Conservation (phyloP, 2,113 vertebrate species). For the Holacanthus passer region DNA sequence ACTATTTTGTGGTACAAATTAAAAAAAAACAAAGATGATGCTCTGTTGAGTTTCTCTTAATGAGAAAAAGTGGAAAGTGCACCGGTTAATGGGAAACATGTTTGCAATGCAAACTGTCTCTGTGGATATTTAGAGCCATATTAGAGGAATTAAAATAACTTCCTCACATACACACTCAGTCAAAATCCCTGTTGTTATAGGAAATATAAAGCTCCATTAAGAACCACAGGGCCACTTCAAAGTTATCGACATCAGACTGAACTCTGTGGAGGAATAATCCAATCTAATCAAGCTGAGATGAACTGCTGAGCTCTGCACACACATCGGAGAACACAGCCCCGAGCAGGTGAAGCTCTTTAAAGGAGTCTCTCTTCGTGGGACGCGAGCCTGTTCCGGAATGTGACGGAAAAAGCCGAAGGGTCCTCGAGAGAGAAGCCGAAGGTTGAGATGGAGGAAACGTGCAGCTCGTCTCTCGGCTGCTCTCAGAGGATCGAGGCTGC, state of each 20-base stretch:
- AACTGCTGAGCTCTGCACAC: neutral
- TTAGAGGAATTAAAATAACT: neutral
- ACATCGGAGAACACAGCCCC: neutral
- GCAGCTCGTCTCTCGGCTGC: neutral
- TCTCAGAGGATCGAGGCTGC: fast-evolving
- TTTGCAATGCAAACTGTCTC: neutral
- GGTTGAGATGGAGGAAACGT: conserved; percentile 39
- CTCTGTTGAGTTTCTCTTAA: neutral
- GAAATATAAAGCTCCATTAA: neutral
- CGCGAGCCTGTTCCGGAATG: conserved; percentile 39
- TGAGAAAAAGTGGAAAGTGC: neutral
- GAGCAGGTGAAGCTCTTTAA: too few relatives aligned
- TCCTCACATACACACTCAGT: neutral
- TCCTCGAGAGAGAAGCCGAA: neutral
- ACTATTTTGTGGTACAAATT: neutral
- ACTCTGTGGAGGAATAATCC: neutral
- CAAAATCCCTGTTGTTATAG: neutral
- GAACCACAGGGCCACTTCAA: neutral
- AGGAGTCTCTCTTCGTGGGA: neutral
- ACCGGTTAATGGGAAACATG: neutral
- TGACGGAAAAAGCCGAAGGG: conserved; percentile 67
- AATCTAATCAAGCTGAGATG: too few relatives aligned
- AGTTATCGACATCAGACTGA: neutral
- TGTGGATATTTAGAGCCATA: neutral
- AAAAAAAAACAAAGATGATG: neutral